Evolutionary conservation across 2,888 invertebrate genomes (phyloP), one percentile per base, ranked within the genome.

Genomic region (Rutpela maculata): DNA sequence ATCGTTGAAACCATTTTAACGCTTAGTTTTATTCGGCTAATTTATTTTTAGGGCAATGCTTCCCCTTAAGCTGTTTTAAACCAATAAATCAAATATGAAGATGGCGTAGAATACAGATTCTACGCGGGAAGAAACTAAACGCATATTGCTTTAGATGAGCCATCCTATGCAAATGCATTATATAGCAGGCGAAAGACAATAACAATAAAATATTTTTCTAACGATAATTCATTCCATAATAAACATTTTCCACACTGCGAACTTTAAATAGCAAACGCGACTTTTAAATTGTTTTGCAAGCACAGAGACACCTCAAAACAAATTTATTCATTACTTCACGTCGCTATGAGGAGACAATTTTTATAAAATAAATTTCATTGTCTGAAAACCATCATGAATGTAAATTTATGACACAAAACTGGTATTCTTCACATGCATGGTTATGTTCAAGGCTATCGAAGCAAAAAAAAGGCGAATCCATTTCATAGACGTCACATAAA

Each of bases 401-500:
- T 56, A 63, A 72, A 72, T 72, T 72, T 72, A 72, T 57, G 65
- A 18, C 72, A 12, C 17, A 56, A 35, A 63, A 60, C 55, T 17
- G 43, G 56, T 60, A 72, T 63, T 63, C 65, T 31, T 63, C 65
- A 72, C 35, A 63, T 35, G 26, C 43, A 38, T 31, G 56, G 55
- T 63, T 35, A 56, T n/a, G 26, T 50, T 63, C 72, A 72, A 72
- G 72, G 72, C 55, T 68, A 62, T 18, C 9, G 26, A 6, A 6
- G 19, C 11, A 12, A 31, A 60, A 71, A 70, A 62, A 72, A 72
- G 65, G 63, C 56, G 12, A 72, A 55, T 72, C 56, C 65, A 72
- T 72, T 72, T 72, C 72, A 72, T 63, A 43, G 63, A 55, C 63
- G 72, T 63, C 72, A 72, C 72, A 72, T 63, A 72, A 72, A 72